Evolutionary conservation across 1,140 invertebrate genomes (phyloP), one percentile per base, ranked within the genome.

Genomic region (Nasonia giraulti): DNA sequence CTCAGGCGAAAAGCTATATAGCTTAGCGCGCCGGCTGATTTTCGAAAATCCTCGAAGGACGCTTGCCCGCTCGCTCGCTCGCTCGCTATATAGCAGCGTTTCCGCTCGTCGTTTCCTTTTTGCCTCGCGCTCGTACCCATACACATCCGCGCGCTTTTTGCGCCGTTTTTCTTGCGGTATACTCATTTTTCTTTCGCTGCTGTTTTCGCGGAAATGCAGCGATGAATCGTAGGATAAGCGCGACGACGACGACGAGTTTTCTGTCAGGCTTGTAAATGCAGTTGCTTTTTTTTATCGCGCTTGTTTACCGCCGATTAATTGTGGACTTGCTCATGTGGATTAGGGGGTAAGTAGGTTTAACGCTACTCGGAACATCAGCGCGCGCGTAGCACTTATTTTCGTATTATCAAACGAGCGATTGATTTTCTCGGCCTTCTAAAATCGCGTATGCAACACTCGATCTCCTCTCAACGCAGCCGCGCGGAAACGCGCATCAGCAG

Each of bases 21-120:
- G n/a, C 20, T 75, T 27, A 23, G 23, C 76, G 27, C 50, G 50
- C 14, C 50, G 76, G n/a, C 27, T 33, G 68, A 66, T 83, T 83
- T 83, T 83, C 37, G 55, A 69, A 83, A 83, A 83, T 31, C 23
- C 55, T 17, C 55, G 74, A 83, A 83, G 82, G 82, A 68, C 74
- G 55, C 17, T 3, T 1, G 71, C 10, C 8, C 6, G 33, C 8
- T 31, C 7, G 71, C 71, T n/a, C 74, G 55, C 10, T 11, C 6
- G 33, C 8, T 31, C 7, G 71, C 71, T n/a, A 27, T 27, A 27
- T 27, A 37, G 33, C 33, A 37, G 33, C 14, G 73, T 82, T 82
- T 82, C 73, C 73, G 80, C 37, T 82, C 47, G 20, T 71, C 37
- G 11, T 68, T 8, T 27, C 44, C 44, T 77, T 77, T 69, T 11